Conservation (phyloP, 2,113 vertebrate genomes). For the Suncus etruscus region DNA sequence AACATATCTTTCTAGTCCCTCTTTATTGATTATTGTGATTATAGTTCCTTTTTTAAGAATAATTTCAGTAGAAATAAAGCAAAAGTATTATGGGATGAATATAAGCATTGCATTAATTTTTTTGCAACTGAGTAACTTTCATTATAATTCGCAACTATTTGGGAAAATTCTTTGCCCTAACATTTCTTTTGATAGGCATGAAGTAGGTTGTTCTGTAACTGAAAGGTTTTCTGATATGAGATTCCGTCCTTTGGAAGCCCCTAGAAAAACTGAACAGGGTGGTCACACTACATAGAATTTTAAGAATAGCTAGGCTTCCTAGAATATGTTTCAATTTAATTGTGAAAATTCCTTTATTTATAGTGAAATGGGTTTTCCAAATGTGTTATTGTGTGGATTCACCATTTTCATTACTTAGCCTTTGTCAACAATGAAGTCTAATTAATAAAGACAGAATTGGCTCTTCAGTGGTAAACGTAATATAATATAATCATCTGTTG, state of each 20-base stretch:
- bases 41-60: slow-evolving; percentile 4
- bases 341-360: not conserved
- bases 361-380: not conserved
- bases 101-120: not conserved
- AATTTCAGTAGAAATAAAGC: slow-evolving; percentile 18
- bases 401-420: not conserved
- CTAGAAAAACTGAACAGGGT: not conserved
- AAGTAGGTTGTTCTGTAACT: not conserved
- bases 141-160: not conserved
- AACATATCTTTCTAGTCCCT: not conserved
- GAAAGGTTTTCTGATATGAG: not conserved
- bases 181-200: slow-evolving; percentile 9
- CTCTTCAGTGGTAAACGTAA: not conserved
- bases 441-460: not conserved
- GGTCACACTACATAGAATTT: no score
- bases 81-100: not conserved
- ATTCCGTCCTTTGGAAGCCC: not conserved
- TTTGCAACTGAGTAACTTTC: not conserved
- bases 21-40: slow-evolving; percentile 1
- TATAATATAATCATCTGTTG: no score
- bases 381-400: not conserved
- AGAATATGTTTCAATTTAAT: not conserved
- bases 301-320: not conserved
- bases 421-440: slow-evolving; percentile 15
- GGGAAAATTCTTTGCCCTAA: not conserved